These are phyloP conservation scores for Ennomos quercinarius DNA, from an alignment of 2,888 invertebrate species.

Conservation along the genomic window DNA sequence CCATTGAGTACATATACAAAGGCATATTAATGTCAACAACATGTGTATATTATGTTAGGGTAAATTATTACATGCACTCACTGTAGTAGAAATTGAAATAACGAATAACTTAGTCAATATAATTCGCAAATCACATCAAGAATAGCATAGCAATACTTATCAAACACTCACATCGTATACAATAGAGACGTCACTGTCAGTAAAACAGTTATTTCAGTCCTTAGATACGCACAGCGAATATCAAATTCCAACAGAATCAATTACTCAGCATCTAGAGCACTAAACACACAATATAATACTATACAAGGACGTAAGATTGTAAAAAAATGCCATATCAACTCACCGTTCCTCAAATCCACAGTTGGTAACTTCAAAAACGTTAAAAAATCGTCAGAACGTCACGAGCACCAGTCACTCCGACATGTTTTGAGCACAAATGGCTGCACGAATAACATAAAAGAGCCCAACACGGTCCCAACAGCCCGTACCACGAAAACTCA, in stretches of 20 bases:
- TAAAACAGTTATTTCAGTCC: constrained; percentile 57
- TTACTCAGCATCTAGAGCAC: constrained; percentile 30
- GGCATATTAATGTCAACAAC: constrained; percentile 1
- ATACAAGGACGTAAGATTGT: constrained; percentile 20
- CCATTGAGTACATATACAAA: background rate
- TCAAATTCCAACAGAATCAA: constrained; percentile 38
- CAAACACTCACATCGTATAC: constrained; percentile 40
- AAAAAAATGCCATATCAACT: constrained; percentile 53
- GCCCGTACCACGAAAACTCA: constrained; percentile 58
- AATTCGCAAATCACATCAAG: constrained; percentile 36
- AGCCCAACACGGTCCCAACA: constrained; percentile 61
- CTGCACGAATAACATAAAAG: constrained; percentile 77
- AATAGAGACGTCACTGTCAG: constrained; percentile 51
- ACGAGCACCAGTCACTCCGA: constrained; percentile 69
- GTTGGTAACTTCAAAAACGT: constrained; percentile 63
- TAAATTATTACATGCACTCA: constrained; percentile 4
- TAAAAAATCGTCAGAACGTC: constrained; percentile 72
- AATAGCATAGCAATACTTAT: constrained; percentile 31
- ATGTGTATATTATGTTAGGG: background rate
- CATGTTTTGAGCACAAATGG: constrained; percentile 79
- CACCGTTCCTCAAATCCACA: constrained; percentile 61
- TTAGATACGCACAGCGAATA: constrained; percentile 46
- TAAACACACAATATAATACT: constrained; percentile 28
- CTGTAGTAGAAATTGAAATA: background rate
- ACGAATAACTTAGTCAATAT: constrained; percentile 10